Evolutionary conservation across 2,797 vertebrate species (phyloP).

Genomic region (Halcyon badia): DNA sequence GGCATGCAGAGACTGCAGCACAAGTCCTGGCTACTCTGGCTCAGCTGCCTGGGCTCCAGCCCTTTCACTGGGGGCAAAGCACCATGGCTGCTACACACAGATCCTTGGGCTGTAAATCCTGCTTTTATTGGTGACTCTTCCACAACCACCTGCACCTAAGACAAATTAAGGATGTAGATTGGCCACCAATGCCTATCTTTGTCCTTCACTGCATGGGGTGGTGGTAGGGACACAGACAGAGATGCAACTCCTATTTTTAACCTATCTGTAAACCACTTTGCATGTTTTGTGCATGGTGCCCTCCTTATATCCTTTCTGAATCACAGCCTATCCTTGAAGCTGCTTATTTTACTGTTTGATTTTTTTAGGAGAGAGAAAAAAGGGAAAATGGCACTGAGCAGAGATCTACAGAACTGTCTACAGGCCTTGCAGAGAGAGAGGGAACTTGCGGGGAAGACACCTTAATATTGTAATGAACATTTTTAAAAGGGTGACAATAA

Average conservation of each 20-base stretch:
- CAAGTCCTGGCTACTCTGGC: background rate
- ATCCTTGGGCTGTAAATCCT: background rate
- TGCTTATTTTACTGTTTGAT: background rate
- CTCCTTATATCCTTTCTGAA: background rate
- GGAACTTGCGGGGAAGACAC: background rate
- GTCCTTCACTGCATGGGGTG: background rate
- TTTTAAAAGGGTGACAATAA: background rate
- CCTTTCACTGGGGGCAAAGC: background rate
- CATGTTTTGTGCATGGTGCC: background rate
- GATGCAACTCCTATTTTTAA: background rate
- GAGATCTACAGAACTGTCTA: background rate
- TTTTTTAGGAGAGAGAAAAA: background rate
- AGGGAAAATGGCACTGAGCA: background rate
- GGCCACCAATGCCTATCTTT: background rate
- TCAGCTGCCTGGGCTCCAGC: background rate
- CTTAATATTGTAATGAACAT: background rate
- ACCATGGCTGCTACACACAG: background rate
- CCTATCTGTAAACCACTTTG: background rate
- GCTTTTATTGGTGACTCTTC: background rate
- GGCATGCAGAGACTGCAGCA: accelerated
- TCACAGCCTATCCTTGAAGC: background rate
- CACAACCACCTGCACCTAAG: background rate
- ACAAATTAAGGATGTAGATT: background rate
- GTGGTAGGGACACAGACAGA: background rate
- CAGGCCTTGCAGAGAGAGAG: background rate